These are phyloP conservation scores for Pandemis cinnamomeana DNA, from an alignment of 2,888 invertebrate species.

Conservation along the genomic window DNA sequence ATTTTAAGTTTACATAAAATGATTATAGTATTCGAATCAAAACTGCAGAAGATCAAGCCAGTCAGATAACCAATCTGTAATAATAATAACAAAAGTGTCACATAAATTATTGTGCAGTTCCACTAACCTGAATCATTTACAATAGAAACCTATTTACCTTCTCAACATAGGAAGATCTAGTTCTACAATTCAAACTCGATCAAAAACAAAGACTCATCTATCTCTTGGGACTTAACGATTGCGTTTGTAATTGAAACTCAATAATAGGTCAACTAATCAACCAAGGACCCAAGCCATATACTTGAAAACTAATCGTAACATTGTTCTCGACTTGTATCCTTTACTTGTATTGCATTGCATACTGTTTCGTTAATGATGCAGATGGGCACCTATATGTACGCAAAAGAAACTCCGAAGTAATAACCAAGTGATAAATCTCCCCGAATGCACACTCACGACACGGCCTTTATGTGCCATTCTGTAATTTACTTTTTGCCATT, in stretches of 20 bases:
- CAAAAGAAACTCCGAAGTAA: slow-evolving; percentile 61
- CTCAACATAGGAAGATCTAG: not conserved
- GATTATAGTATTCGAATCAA: not conserved
- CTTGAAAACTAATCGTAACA: slow-evolving; percentile 17
- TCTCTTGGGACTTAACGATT: slow-evolving; percentile 30
- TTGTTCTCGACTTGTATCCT: slow-evolving; percentile 17
- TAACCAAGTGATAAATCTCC: slow-evolving; percentile 72
- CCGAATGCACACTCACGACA: slow-evolving; percentile 67
- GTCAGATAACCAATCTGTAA: not conserved
- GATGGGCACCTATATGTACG: slow-evolving; percentile 50
- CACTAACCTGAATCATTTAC: not conserved
- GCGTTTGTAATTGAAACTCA: slow-evolving; percentile 41
- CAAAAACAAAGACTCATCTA: slow-evolving; percentile 40
- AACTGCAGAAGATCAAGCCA: not conserved
- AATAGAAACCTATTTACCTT: not conserved
- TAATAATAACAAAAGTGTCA: slow-evolving; percentile 4
- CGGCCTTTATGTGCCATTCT: slow-evolving; percentile 59
- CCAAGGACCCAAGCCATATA: slow-evolving; percentile 2
- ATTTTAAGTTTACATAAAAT: not conserved
- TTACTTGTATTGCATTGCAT: too few species aligned
- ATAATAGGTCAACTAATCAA: slow-evolving; percentile 34
- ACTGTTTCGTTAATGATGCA: not conserved
- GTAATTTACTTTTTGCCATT: slow-evolving; percentile 43
- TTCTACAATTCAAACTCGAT: not conserved
- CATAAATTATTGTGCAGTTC: not conserved